Evolutionary conservation across 1,140 invertebrate genomes (phyloP).

Genomic region (Laupala kohalensis): DNA sequence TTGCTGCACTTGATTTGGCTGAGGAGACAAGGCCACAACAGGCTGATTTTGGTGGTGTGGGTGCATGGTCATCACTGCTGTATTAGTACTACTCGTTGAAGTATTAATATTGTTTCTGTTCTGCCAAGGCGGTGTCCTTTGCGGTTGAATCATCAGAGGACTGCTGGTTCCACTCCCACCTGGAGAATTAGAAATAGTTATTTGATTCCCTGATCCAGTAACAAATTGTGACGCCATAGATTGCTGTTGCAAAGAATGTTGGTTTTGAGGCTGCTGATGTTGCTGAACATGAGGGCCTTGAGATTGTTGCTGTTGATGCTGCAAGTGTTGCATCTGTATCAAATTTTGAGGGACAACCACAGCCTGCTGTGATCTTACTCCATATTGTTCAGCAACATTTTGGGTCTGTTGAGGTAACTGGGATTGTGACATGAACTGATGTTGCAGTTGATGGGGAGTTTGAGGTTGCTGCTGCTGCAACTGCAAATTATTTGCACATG

Average conservation of each 20-base stretch:
- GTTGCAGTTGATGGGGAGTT: conserved; percentile 27
- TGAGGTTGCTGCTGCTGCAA: conserved; percentile 20
- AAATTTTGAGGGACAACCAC: neutral
- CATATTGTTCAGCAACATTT: conserved; percentile 21
- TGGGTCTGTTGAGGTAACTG: conserved; percentile 15
- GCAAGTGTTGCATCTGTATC: conserved; percentile 17
- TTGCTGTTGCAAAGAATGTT: neutral
- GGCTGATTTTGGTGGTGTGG: conserved; percentile 2
- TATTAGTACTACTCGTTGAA: neutral
- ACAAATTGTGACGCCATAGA: neutral
- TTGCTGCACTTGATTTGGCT: conserved; percentile 17
- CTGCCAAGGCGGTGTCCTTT: conserved; percentile 46
- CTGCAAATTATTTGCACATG: neutral
- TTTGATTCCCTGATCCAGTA: neutral
- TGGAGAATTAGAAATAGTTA: neutral
- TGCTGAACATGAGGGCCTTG: conserved; percentile 23
- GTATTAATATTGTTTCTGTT: conserved; percentile 29
- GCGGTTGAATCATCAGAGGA: neutral
- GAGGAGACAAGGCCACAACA: neutral
- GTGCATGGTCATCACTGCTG: conserved; percentile 2
- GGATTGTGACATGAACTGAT: conserved; percentile 25
- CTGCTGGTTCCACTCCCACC: neutral
- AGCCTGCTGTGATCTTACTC: conserved; percentile 21
- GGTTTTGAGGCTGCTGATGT: neutral
- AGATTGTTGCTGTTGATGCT: conserved; percentile 24